Evolutionary conservation across 1,140 invertebrate genomes (phyloP), one percentile per base, ranked within the genome.

Genomic region (Heliconius nattereri): DNA sequence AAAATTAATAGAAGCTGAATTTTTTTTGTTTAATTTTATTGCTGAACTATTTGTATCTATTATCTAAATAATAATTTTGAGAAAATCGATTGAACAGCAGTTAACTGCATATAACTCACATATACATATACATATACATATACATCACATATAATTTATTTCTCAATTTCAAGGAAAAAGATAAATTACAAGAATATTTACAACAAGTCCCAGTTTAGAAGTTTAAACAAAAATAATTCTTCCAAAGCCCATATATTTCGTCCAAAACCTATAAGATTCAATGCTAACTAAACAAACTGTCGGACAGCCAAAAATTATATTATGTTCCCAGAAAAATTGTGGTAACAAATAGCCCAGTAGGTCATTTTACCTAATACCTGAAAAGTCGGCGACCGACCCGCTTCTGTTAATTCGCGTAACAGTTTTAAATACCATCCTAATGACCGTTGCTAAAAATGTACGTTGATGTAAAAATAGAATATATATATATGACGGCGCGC

Each of bases 381-480:
- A 77, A 71, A 76, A 23, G 37, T 71, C 72, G 54, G 72, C 11
- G 72, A 26, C 78, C 78, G 72, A 74, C 78, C 77, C 54, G 73
- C 52, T 78, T 78, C 26, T 54, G 2, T 60, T 73, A 78, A 57
- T 54, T 32, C 71, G 29, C 76, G 77, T 78, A 78, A 78, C 23
- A 32, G 66, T 78, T 78, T 78, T 78, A 78, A 60, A 78, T 78
- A 78, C 71, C 16, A 32, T 37, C 20, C 78, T 74, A 78, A 78
- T 78, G 54, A 78, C 20, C 45, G n/a, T 74, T 60, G 37, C 32
- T 74, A 49, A 74, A 78, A 37, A 71, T 37, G 57, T 78, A 78
- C 54, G 77, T 73, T 78, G 71, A 20, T 70, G 57, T 72, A 26
- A 35, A 78, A 78, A 78, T 78, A 78, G 73, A 49, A 60, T 23